These are phyloP conservation scores for Falco columbarius DNA, from an alignment of 2,797 vertebrate species.

Conservation along the genomic window DNA sequence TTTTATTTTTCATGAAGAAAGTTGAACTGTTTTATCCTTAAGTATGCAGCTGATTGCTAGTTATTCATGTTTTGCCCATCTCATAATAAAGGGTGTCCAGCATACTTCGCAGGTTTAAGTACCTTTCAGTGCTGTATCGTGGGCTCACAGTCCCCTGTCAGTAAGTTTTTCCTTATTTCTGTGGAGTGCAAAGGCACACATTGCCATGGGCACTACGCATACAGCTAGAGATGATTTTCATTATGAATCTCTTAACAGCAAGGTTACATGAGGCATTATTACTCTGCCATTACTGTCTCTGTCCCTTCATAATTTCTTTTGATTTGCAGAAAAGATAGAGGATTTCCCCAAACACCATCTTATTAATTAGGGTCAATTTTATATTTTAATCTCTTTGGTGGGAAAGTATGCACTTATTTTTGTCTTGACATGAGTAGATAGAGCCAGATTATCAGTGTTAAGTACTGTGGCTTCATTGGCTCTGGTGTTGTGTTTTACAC, in stretches of 20 bases:
- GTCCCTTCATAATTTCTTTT: background rate
- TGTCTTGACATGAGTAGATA: background rate
- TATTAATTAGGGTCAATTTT: background rate
- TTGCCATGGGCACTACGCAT: background rate
- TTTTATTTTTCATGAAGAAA: background rate
- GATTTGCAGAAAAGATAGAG: background rate
- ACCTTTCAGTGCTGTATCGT: background rate
- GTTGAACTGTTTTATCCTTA: background rate
- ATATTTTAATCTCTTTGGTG: background rate
- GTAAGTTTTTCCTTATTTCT: background rate
- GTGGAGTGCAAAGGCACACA: background rate
- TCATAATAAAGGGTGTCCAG: background rate
- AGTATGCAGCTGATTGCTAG: background rate
- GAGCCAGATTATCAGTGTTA: background rate
- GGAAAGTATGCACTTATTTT: conserved; percentile 14
- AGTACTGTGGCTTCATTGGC: background rate
- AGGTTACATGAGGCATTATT: background rate
- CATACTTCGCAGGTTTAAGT: background rate
- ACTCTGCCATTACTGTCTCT: background rate
- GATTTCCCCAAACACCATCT: background rate
- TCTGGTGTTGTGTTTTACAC: background rate
- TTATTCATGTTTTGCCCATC: background rate
- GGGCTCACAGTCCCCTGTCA: background rate
- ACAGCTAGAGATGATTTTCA: conserved; percentile 22
- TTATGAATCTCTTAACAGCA: background rate